Base-by-base conservation (phyloP, 1,140 invertebrate species). In the Drosophila albomicans region DNA sequence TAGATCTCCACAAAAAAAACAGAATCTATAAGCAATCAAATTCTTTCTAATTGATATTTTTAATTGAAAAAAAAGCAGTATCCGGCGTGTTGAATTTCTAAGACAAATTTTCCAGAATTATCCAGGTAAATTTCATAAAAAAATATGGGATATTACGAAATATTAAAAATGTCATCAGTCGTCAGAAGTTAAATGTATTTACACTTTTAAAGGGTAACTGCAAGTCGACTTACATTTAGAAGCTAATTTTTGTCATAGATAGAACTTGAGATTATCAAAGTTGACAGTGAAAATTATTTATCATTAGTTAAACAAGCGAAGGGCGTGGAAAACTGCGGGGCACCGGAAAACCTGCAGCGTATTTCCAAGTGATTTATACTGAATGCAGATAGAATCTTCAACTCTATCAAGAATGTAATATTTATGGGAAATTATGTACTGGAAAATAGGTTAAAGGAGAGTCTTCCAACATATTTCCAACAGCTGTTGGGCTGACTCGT, bases 401-500 rank as follows among this genome's bases (percentile, higher is more conserved):
- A 8, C 16, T 25, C 10, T 20, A 20, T 28, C 46, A 49, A 49
- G 25, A 49, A 52, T 25, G 4, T 30, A 5, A 11, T 52, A 52
- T n/a, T 11, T n/a, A 52, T n/a, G 49, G 25, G 25, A 30, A 52
- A n/a, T 52, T 52, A 20, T 52, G 63, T 8, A 65, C 2, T 67
- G 32, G 11, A 64, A 64, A 64, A 48, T 64, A 51, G 30, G 51
- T 63, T 75, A 84, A 70, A 63, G 76, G 62, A 62, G 75, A 71
- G 49, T 56, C 32, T 64, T 64, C 5, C 28, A 58, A 64, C 85
- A 80, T 20, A 88, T 88, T 87, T 64, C 48, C 66, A 80, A 82
- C 80, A 87, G 84, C 82, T 87, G 82, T 45, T 62, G 61, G 0
- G n/a, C 20, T 35, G 56, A 15, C 28, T 43, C 54, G 41, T 38